Evolutionary conservation across 2,888 invertebrate genomes (phyloP).

Genomic region (Crossocerus cetratus): DNA sequence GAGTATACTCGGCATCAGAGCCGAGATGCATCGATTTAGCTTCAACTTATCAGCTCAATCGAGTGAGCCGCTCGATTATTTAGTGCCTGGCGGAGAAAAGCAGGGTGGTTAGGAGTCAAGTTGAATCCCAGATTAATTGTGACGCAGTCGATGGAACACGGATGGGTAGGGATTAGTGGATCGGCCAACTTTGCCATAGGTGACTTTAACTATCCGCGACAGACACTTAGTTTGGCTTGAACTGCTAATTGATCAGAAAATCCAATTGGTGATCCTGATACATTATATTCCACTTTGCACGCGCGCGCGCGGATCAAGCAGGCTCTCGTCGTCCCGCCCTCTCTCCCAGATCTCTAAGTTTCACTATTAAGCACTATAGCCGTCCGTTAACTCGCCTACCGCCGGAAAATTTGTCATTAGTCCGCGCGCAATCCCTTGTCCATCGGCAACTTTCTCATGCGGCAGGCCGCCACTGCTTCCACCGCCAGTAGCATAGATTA

Average conservation of each 20-base stretch:
- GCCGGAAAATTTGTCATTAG: constrained; percentile 44
- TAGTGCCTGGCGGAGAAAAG: background rate
- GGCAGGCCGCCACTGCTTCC: no score
- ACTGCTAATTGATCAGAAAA: constrained; percentile 74
- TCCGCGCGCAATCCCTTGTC: constrained; percentile 30
- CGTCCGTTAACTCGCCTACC: constrained; percentile 21
- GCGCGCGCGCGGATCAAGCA: constrained; percentile 48
- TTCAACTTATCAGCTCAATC: no score
- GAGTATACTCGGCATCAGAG: background rate
- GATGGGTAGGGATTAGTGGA: constrained; percentile 63
- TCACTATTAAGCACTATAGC: constrained; percentile 39
- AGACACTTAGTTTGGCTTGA: constrained; percentile 73
- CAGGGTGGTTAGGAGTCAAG: no score
- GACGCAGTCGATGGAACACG: constrained; percentile 43
- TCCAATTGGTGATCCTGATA: constrained; percentile 68
- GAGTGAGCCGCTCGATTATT: no score
- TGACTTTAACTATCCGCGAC: constrained; percentile 69
- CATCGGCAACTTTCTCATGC: constrained; percentile 26
- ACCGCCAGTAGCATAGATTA: background rate
- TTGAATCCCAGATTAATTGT: no score
- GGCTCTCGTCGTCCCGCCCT: constrained; percentile 19
- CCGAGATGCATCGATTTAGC: no score
- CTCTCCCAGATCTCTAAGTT: constrained; percentile 22
- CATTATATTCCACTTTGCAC: constrained; percentile 51
- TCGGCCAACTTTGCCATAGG: constrained; percentile 63